Conservation (phyloP, 2,888 invertebrate species). For the Schizotus pectinicornis region DNA sequence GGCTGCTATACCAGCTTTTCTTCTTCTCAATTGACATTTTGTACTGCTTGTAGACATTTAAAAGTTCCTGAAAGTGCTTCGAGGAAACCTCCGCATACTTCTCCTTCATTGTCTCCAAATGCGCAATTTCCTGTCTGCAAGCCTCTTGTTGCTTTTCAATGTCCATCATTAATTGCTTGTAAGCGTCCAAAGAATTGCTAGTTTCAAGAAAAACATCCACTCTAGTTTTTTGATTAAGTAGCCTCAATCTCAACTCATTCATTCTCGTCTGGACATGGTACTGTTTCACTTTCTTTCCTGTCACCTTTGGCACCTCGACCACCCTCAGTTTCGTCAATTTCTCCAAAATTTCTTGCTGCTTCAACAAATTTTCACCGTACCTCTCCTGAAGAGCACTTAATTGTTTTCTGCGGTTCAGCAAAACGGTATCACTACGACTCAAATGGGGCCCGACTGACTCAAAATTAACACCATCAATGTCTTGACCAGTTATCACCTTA, state of each 20-base stretch:
- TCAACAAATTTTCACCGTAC: slow-evolving; percentile 51
- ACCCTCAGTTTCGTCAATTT: slow-evolving; percentile 53
- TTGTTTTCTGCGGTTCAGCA: slow-evolving; percentile 50
- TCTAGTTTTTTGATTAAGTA: slow-evolving; percentile 42
- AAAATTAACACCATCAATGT: slow-evolving; percentile 35
- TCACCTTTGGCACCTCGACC: slow-evolving; percentile 46
- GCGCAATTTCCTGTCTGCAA: slow-evolving; percentile 51
- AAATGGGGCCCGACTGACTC: slow-evolving; percentile 1
- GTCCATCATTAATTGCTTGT: slow-evolving; percentile 51
- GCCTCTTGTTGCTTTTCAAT: slow-evolving; percentile 54
- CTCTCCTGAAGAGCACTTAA: slow-evolving; percentile 51
- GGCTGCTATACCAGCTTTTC: slow-evolving; percentile 32
- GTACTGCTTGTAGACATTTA: slow-evolving; percentile 55
- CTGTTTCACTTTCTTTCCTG: slow-evolving; percentile 51
- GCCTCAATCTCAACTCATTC: slow-evolving; percentile 50
- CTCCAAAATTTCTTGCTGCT: slow-evolving; percentile 47
- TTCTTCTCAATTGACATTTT: slow-evolving; percentile 55
- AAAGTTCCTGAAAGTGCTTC: slow-evolving; percentile 57
- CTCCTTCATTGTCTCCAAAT: slow-evolving; percentile 52
- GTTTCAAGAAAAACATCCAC: slow-evolving; percentile 58
- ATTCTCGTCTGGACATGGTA: slow-evolving; percentile 52
- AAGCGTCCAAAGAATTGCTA: slow-evolving; percentile 55
- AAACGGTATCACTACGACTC: not conserved
- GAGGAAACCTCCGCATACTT: slow-evolving; percentile 55
- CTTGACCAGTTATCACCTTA: slow-evolving; percentile 27